Conservation (phyloP, 2,797 vertebrate species). For the Alosa sapidissima region DNA sequence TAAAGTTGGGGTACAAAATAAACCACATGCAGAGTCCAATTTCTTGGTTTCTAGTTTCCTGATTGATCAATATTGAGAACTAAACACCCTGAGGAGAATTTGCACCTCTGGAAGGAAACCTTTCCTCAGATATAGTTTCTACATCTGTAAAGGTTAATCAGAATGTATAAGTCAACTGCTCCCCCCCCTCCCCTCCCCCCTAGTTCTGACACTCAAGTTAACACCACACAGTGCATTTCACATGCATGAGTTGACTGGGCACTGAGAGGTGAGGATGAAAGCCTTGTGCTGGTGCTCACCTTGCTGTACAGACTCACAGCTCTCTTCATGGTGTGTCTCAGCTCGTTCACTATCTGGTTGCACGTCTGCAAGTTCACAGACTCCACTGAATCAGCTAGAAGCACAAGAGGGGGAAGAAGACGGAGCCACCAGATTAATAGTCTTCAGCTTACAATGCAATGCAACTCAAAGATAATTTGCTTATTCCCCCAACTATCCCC, state of each 20-base stretch:
- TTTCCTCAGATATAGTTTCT: not conserved
- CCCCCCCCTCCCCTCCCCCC: too few species aligned
- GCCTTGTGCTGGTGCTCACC: conserved; percentile 50
- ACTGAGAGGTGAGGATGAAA: not conserved
- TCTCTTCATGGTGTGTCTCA: conserved; percentile 56
- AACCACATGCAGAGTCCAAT: too few species aligned
- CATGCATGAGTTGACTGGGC: too few species aligned
- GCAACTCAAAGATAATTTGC: too few species aligned
- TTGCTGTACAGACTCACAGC: conserved; percentile 62
- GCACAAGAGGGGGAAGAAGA: not conserved
- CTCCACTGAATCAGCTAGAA: conserved; percentile 42
- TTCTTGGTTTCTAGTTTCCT: not conserved
- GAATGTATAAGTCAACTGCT: too few species aligned
- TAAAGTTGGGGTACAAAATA: too few species aligned
- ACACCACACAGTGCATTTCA: too few species aligned
- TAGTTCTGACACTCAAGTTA: too few species aligned
- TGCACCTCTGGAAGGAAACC: not conserved
- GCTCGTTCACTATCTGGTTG: conserved; percentile 60
- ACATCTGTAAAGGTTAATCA: too few species aligned
- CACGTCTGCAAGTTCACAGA: conserved; percentile 55
- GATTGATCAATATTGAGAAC: not conserved
- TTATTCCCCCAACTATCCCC: not conserved
- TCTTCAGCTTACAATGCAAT: too few species aligned
- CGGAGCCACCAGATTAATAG: not conserved
- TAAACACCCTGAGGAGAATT: too few species aligned